Conservation (phyloP, 53 echinoderm and acorn worm genomes). For the Pentamera pediparva region DNA sequence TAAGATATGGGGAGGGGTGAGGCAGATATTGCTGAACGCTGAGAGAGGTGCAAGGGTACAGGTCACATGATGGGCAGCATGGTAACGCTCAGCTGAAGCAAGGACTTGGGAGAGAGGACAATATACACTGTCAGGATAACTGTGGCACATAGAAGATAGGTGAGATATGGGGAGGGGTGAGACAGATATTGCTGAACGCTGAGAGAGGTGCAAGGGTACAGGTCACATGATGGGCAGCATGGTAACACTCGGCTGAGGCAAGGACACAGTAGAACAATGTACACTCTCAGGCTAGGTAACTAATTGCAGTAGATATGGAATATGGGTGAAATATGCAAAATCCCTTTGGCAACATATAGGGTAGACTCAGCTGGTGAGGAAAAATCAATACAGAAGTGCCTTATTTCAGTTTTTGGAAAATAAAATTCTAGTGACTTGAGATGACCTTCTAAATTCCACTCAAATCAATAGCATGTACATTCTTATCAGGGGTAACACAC, state of each 20-base stretch:
- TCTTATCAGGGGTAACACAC: too few relatives aligned
- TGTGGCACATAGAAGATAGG: neutral
- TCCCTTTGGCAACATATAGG: too few relatives aligned
- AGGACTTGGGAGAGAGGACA: constrained; percentile 51
- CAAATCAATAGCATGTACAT: too few relatives aligned
- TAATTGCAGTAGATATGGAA: too few relatives aligned
- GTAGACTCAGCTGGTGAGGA: too few relatives aligned
- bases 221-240: constrained; percentile 88
- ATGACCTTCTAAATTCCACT: too few relatives aligned
- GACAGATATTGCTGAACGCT: constrained; percentile 92
- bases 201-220: constrained; percentile 81
- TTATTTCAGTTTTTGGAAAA: too few relatives aligned
- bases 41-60: constrained; percentile 81
- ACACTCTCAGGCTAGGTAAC: too few relatives aligned
- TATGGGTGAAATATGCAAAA: too few relatives aligned
- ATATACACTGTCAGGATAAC: neutral
- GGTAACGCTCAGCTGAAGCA: constrained; percentile 85
- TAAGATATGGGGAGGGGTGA: constrained; percentile 43
- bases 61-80: constrained; percentile 88
- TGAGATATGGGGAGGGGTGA: constrained; percentile 42
- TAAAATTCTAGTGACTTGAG: too few relatives aligned
- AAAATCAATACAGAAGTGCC: too few relatives aligned
- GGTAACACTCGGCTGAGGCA: constrained; percentile 85
- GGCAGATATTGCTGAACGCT: constrained; percentile 92
- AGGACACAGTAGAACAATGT: constrained; percentile 66